Percentiles rank a stretch among this genome's conserved stretches.
These are phyloP conservation scores for Perccottus glenii DNA, from an alignment of 2,113 vertebrate genomes.

Conservation along the genomic window DNA sequence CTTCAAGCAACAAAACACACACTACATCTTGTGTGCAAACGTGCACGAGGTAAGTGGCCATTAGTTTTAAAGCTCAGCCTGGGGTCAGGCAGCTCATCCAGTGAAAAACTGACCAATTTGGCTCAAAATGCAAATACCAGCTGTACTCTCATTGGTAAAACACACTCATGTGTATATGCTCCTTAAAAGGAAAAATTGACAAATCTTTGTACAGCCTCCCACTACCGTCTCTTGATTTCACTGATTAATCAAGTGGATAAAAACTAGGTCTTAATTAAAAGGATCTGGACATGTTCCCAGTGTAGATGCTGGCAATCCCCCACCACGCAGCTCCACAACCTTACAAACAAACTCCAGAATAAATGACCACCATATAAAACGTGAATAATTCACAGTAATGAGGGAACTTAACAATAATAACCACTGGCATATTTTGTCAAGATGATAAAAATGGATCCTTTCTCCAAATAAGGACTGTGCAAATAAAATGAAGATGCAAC, in stretches of 20 bases:
- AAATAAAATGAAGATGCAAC: slow-evolving; percentile 47
- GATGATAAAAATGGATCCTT: slow-evolving; percentile 58
- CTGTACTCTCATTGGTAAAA: slow-evolving; percentile 66
- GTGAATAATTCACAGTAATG: slow-evolving; percentile 75
- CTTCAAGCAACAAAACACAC: not conserved
- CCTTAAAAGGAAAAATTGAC: slow-evolving; percentile 77
- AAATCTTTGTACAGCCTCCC: slow-evolving; percentile 77
- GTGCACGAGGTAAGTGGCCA: slow-evolving; percentile 28
- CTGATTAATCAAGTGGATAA: slow-evolving; percentile 80
- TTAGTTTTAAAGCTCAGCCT: slow-evolving; percentile 58
- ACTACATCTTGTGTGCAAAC: slow-evolving; percentile 21
- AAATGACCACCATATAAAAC: slow-evolving; percentile 66
- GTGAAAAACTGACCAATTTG: slow-evolving; percentile 81
- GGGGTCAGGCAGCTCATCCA: slow-evolving; percentile 72
- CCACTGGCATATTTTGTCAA: slow-evolving; percentile 71
- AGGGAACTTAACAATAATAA: slow-evolving; percentile 72
- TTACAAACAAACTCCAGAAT: slow-evolving; percentile 67
- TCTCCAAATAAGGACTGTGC: slow-evolving; percentile 46
- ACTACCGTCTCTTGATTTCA: slow-evolving; percentile 72
- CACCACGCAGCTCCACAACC: slow-evolving; percentile 53
- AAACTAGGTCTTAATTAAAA: slow-evolving; percentile 80
- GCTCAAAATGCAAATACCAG: slow-evolving; percentile 76
- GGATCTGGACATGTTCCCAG: slow-evolving; percentile 72
- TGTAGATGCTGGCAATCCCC: slow-evolving; percentile 70
- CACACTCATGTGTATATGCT: slow-evolving; percentile 52